Evolutionary conservation across 2,113 vertebrate species (phyloP), one percentile per base, ranked within the genome.

Genomic region (Sylvia atricapilla): DNA sequence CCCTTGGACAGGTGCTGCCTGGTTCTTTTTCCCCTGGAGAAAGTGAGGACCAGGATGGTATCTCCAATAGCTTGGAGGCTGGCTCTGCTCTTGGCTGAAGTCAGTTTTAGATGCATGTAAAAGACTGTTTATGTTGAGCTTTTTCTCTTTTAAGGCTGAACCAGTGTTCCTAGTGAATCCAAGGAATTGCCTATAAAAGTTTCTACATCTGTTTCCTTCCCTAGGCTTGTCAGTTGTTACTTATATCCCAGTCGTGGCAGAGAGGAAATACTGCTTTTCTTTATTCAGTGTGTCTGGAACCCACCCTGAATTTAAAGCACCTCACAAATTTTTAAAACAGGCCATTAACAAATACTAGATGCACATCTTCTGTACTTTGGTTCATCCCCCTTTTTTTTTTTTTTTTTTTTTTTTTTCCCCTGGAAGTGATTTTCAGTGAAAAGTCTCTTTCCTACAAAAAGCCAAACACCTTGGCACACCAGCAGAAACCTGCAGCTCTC

Each of bases 121-220:
- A 62, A 82, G 59, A 60, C 87, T 86, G 52, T 58, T 96, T 44
- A 67, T 92, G 55, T 93, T 70, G 74, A 69, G 46, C 67, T 64
- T 46, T 90, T 89, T 91, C 79, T 78, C 80, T 89, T 83, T 90
- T 81, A 89, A 64, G 1, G 2, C 82, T 96, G 92, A 80, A 85
- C 81, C 76, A 52, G 63, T 25, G 37, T 75, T 97, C 72, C 60
- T 53, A 46, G 81, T 78, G 80, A 84, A 79, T 83, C 89, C 0
- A 4, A 96, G 88, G 79, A 90, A 84, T 76, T 66, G 47, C 84
- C 88, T 93, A 47, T 95, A 95, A 94, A 95, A 79, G n/a, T 94
- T 85, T 49, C 52, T 77, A 92, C 95, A 93, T 97, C 96, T 94
- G 92, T 96, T 97, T 97, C 96, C 96, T 97, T 95, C 96, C 94